Conservation (phyloP, 2,113 vertebrate genomes). For the Cebus imitator region DNA sequence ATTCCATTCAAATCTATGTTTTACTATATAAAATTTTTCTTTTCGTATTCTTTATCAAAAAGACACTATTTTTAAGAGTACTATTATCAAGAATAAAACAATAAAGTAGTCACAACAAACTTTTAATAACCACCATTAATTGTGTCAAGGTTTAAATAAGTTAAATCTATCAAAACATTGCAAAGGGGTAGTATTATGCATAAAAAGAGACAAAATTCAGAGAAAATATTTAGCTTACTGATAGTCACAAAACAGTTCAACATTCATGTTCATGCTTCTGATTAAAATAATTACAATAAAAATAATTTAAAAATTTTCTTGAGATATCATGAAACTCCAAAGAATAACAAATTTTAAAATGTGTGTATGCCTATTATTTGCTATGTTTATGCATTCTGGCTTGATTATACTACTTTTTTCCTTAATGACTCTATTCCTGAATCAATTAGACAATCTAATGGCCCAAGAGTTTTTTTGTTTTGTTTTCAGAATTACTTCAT, state of each 20-base stretch:
- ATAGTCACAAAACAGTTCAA: constrained; percentile 37
- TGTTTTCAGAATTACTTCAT: constrained; percentile 31
- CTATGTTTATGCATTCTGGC: neutral
- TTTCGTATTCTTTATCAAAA: constrained; percentile 25
- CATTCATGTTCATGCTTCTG: neutral
- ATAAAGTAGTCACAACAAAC: neutral
- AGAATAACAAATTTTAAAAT: neutral
- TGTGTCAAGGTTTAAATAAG: neutral
- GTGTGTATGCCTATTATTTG: neutral
- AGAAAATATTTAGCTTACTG: constrained; percentile 22
- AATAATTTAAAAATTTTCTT: constrained; percentile 14
- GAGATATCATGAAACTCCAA: neutral
- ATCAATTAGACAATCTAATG: neutral
- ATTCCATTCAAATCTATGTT: neutral
- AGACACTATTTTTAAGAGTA: neutral
- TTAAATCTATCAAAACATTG: constrained; percentile 6
- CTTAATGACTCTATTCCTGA: neutral
- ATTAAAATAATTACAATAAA: constrained; percentile 55
- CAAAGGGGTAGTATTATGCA: constrained; percentile 1
- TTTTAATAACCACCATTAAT: constrained; percentile 26
- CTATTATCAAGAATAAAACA: constrained; percentile 12
- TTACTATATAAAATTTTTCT: neutral
- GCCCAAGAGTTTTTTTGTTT: neutral
- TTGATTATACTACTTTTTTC: neutral
- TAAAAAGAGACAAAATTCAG: neutral